These are phyloP conservation scores for Electrophaes corylata DNA, from an alignment of 2,888 invertebrate genomes.

Conservation along the genomic window DNA sequence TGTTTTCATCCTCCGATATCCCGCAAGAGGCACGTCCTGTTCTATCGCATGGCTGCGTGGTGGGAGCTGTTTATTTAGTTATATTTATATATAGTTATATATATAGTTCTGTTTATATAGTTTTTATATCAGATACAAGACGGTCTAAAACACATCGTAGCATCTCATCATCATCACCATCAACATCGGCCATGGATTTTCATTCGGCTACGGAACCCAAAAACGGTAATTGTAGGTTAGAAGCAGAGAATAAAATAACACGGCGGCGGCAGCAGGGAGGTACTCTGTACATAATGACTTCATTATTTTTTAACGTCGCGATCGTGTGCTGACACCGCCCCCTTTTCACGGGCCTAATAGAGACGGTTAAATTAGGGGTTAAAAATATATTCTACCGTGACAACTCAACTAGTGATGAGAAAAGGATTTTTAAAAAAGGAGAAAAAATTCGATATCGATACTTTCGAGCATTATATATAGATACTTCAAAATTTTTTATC, in stretches of 20 bases:
- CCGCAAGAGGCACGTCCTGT: no score
- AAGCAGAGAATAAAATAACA: neutral
- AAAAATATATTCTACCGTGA: slow-evolving; percentile 12
- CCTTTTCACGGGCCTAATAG: slow-evolving; percentile 19
- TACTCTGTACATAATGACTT: slow-evolving; percentile 21
- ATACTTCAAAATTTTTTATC: neutral
- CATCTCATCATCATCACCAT: no score
- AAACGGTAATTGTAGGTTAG: slow-evolving; percentile 6
- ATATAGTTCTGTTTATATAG: no score
- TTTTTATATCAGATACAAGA: no score
- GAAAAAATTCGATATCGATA: slow-evolving; percentile 12
- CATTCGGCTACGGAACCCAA: slow-evolving; percentile 2
- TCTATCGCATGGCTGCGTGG: no score
- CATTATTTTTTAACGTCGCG: slow-evolving; percentile 18
- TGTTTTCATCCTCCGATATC: no score
- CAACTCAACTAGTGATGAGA: slow-evolving; percentile 28
- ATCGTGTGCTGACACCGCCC: slow-evolving; percentile 16
- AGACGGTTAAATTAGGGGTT: slow-evolving; percentile 27
- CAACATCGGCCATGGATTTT: no score
- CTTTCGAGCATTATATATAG: no score
- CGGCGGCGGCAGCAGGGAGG: neutral
- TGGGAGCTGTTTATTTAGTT: no score
- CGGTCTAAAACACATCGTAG: no score
- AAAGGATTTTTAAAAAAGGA: neutral
- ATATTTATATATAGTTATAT: no score